Evolutionary conservation across 2,888 invertebrate species (phyloP).

Genomic region (Polydrusus cervinus): DNA sequence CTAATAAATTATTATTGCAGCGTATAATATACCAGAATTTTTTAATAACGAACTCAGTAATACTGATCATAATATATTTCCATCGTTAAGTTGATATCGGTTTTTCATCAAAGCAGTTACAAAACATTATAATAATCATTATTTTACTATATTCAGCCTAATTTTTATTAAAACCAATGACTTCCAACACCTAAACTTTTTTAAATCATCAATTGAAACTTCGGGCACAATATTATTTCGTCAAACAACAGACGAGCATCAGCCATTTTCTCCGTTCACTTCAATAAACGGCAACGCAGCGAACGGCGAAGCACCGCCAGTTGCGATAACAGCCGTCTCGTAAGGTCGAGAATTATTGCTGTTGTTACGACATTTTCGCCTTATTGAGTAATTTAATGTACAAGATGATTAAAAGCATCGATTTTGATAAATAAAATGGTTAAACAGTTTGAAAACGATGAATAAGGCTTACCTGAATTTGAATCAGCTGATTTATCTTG

Average conservation of each 20-base stretch:
- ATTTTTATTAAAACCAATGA: conserved; percentile 8
- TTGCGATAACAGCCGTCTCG: background rate
- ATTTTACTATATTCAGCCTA: conserved; percentile 1
- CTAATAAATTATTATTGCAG: too few species aligned
- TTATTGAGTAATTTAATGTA: background rate
- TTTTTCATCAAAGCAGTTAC: too few species aligned
- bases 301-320: background rate
- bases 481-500: conserved; percentile 79
- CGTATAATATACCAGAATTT: too few species aligned
- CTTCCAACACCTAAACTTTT: background rate
- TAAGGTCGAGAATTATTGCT: conserved; percentile 5
- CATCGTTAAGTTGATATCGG: too few species aligned
- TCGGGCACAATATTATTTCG: conserved; percentile 8
- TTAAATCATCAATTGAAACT: background rate
- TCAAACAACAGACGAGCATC: conserved; percentile 2
- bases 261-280: conserved; percentile 12
- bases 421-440: conserved; percentile 6
- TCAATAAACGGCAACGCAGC: conserved; percentile 9
- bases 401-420: background rate
- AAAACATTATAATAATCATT: background rate
- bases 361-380: conserved; percentile 2
- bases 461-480: conserved; percentile 77
- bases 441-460: conserved; percentile 29
- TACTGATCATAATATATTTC: too few species aligned
- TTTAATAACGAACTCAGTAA: too few species aligned